Base-by-base conservation (phyloP, 2,888 invertebrate species). In the Ophion slaviceki region DNA sequence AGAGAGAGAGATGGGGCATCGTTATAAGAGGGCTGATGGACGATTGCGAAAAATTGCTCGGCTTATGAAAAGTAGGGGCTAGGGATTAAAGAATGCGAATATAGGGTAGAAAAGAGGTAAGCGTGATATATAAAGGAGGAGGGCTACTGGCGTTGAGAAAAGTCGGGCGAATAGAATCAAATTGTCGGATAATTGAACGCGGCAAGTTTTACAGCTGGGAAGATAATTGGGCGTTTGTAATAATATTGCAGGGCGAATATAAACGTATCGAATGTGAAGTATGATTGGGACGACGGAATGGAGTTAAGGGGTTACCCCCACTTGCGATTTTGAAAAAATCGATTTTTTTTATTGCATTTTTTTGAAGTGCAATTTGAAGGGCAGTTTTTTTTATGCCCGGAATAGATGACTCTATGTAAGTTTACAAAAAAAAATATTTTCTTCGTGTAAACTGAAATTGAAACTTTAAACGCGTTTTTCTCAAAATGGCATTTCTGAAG, bases 51-150 rank as follows among this genome's bases (percentile, higher is more conserved):
- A 77, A 82, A 72, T 80, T 66, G 66, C 72, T 80, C 59, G 74
- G 80, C 80, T 80, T 80, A 80, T 80, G 80, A 80, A 80, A 80
- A 80, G 72, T 74, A 80, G 72, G 71, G 72, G 40, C 72, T 59
- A 67, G 57, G 80, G 80, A 80, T 80, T 74, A 80, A 74, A 72
- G 80, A 72, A 72, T 80, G 66, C 24, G 66, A 40, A 66, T 59
- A 20, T 57, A 45, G 77, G 77, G 11, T 57, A 36, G n/a, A 67
- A 57, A 28, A 67, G 67, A 32, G 57, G 36, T 20, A 57, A 67
- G 20, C 10, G 57, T 77, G 36, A 88, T 82, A 89, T 82, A 87
- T 77, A 32, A 32, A 20, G 67, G 67, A 10, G 24, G 57, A 11
- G 76, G 36, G 40, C 2, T 57, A 10, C 47, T 5, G 28, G 3